These are phyloP conservation scores for Amblyraja radiata DNA, from an alignment of 2,797 vertebrate genomes.

Conservation along the genomic window DNA sequence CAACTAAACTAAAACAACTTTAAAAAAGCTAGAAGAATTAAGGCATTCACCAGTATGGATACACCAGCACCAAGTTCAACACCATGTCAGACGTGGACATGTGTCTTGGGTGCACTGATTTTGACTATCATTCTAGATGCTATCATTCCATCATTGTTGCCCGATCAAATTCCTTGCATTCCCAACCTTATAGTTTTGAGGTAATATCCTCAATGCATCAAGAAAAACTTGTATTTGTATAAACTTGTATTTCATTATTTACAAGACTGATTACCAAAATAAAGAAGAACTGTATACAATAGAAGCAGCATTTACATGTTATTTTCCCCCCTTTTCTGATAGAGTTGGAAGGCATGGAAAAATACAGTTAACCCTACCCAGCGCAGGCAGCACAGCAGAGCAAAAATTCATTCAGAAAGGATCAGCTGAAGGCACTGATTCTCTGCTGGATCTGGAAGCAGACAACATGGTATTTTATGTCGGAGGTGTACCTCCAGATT, in stretches of 20 bases:
- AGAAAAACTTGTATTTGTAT: neutral
- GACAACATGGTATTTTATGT: slow-evolving; percentile 80
- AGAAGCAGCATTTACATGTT: neutral
- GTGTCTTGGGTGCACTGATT: neutral
- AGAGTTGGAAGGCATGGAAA: slow-evolving; percentile 90
- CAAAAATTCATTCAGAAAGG: slow-evolving; percentile 98
- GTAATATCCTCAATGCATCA: neutral
- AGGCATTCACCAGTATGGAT: neutral
- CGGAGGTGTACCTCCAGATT: slow-evolving; percentile 74
- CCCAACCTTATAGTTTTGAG: neutral
- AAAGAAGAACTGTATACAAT: neutral
- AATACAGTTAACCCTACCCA: slow-evolving; percentile 86
- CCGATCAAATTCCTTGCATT: neutral
- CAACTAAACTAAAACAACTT: too few relatives aligned
- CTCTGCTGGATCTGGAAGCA: slow-evolving; percentile 78
- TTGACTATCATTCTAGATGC: neutral
- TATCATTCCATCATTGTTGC: neutral
- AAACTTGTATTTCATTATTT: neutral
- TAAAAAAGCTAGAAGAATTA: neutral
- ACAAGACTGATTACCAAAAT: neutral
- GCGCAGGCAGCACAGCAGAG: slow-evolving; percentile 76
- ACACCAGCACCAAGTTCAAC: neutral
- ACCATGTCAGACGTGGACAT: neutral
- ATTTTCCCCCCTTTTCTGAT: slow-evolving; percentile 29
- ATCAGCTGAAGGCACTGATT: slow-evolving; percentile 67